Percentiles rank a stretch among this genome's conserved stretches.
Evolutionary conservation across 2,888 invertebrate genomes (phyloP).

Genomic region (Eucriotettix oculatus): DNA sequence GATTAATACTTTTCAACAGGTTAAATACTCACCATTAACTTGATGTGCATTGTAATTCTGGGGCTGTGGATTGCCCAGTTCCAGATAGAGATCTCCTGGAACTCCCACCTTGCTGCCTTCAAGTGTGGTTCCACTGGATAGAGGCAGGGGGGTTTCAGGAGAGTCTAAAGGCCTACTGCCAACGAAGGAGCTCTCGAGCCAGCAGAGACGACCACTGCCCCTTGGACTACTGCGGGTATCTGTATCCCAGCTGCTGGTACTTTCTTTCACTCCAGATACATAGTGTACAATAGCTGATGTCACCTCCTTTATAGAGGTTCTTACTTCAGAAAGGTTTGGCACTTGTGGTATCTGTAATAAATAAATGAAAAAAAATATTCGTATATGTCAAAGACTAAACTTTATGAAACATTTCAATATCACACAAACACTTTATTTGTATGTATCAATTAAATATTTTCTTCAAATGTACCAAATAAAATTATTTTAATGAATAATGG

Average conservation of each 20-base stretch:
- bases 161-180: conserved; percentile 72
- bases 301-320: conserved; percentile 78
- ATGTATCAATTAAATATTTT: no score
- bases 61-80: conserved; percentile 13
- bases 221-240: conserved; percentile 21
- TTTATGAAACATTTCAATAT: no score
- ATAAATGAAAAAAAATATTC: no score
- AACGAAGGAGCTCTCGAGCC: conserved; percentile 86
- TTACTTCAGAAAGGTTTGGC: conserved; percentile 44
- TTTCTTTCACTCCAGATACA: conserved; percentile 40
- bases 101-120: conserved; percentile 27
- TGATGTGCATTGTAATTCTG: conserved; percentile 6
- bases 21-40: conserved; percentile 14
- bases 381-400: no score
- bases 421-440: no score
- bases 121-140: conserved; percentile 19
- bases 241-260: conserved; percentile 18
- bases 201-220: conserved; percentile 56
- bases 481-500: no score
- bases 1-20: neutral
- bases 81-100: conserved; percentile 15
- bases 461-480: no score
- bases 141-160: conserved; percentile 56
- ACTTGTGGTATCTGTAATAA: conserved; percentile 17
- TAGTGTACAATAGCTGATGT: conserved; percentile 87